Percentiles rank a stretch among this genome's conserved stretches.
phyloP scores from a whole-genome alignment of 1,140 invertebrate genomes.

The Hypothenemus hampei region DNA sequence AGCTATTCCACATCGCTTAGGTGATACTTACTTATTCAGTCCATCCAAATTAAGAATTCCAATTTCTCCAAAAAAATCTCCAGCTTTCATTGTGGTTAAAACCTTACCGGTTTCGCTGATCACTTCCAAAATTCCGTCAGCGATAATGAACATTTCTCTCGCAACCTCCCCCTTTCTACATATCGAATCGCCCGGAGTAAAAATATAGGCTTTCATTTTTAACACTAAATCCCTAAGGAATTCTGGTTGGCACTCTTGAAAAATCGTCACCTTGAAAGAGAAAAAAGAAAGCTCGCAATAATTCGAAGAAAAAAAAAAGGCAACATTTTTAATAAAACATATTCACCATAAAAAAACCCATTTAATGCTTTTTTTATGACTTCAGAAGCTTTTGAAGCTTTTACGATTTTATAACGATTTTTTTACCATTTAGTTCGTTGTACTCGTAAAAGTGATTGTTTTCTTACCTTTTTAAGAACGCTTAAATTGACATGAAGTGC shows the following conservation, averaged over 20 bases:
- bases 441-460: too few relatives aligned
- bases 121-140: conserved; percentile 93
- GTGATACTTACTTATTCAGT: conserved; percentile 90
- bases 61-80: conserved; percentile 97
- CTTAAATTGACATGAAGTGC: conserved; percentile 93
- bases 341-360: too few relatives aligned
- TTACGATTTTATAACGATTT: too few relatives aligned
- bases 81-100: conserved; percentile 92
- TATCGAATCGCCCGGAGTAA: conserved; percentile 93
- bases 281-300: too few relatives aligned
- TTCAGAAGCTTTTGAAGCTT: too few relatives aligned
- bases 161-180: conserved; percentile 82
- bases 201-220: conserved; percentile 98
- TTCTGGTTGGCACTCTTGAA: conserved; percentile 95
- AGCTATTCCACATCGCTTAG: too few relatives aligned
- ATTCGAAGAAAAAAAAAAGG: too few relatives aligned
- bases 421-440: too few relatives aligned
- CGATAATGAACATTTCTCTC: conserved; percentile 97
- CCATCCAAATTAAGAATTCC: conserved; percentile 94
- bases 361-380: too few relatives aligned
- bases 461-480: conserved; percentile 86
- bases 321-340: too few relatives aligned
- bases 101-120: conserved; percentile 90
- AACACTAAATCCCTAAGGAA: conserved; percentile 94
- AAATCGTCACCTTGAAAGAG: conserved; percentile 64